phyloP scores from a whole-genome alignment of 2,797 vertebrate species.

The Oreochromis grahami region DNA sequence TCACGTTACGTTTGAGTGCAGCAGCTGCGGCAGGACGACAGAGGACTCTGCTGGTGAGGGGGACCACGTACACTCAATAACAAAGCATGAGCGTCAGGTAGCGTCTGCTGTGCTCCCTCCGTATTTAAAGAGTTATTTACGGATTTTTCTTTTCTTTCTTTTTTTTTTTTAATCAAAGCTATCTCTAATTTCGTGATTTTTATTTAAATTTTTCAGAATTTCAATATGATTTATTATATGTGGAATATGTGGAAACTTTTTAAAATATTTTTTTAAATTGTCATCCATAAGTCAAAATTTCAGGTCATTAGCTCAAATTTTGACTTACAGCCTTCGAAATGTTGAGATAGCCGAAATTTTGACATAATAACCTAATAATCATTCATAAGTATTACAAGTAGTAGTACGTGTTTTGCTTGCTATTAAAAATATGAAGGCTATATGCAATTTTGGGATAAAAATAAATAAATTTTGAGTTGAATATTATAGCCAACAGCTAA shows the following conservation, averaged over 20 bases:
- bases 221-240: neutral
- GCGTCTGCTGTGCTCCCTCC: neutral
- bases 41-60: slow-evolving; percentile 53
- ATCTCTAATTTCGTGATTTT: neutral
- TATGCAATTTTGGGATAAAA: neutral
- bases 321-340: neutral
- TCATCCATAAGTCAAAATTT: neutral
- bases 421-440: neutral
- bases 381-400: neutral
- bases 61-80: slow-evolving; percentile 15
- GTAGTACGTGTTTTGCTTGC: neutral
- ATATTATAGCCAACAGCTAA: neutral
- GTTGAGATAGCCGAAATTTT: neutral
- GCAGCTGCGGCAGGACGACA: slow-evolving; percentile 19
- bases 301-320: neutral
- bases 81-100: neutral
- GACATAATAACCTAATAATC: neutral
- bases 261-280: accelerated
- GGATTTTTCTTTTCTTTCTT: too few species aligned
- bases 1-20: slow-evolving; percentile 49
- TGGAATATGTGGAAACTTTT: neutral
- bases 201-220: neutral
- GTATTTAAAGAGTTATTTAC: neutral
- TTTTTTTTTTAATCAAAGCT: too few species aligned
- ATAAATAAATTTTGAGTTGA: neutral